Base-by-base conservation (phyloP, 2,113 vertebrate genomes). In the Cyanistes caeruleus region DNA sequence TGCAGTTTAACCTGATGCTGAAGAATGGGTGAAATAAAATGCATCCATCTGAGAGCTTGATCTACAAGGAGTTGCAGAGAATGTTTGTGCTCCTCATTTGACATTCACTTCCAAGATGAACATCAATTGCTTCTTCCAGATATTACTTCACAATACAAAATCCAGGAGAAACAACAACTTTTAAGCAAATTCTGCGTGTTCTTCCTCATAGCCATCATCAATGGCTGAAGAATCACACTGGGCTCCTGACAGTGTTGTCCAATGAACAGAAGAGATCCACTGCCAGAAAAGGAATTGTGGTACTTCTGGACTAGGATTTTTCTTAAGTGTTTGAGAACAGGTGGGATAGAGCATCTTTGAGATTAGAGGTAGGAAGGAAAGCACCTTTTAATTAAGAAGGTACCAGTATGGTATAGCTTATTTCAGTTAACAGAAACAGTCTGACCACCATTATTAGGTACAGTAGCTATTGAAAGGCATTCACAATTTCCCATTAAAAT, bases 171-270 rank as follows among this genome's bases (percentile, higher is more conserved):
- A 70, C 5, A 13, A 19, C 27, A 48, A 25, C 2, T 1, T 44
- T 91, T 39, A 60, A 48, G 27, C 8, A 16, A 3, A 2, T 82
- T 53, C 41, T 64, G 20, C 15, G 39, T 59, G 23, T 27, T 81
- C 58, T 82, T 43, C 41, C 33, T 52, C 18, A 2, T 0, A 39
- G 18, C 13, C n/a, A 53, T 25, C 3, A 0, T 3, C 58, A 43
- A 0, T 5, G 28, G 35, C 53, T 69, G 24, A 18, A n/a, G n/a
- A 41, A 24, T 14, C 65, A 24, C 48, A 30, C 5, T 39, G 7
- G 6, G 64, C 5, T 18, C 39, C 39, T 20, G 12, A n/a, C 13
- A 46, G 63, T 0, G 0, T 4, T 46, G 55, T 13, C 28, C 33
- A 27, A 15, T 2, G 28, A 48, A 56, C 15, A 77, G 63, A 28